These are phyloP conservation scores for Coendou prehensilis DNA, from an alignment of 2,797 vertebrate genomes.

Conservation along the genomic window DNA sequence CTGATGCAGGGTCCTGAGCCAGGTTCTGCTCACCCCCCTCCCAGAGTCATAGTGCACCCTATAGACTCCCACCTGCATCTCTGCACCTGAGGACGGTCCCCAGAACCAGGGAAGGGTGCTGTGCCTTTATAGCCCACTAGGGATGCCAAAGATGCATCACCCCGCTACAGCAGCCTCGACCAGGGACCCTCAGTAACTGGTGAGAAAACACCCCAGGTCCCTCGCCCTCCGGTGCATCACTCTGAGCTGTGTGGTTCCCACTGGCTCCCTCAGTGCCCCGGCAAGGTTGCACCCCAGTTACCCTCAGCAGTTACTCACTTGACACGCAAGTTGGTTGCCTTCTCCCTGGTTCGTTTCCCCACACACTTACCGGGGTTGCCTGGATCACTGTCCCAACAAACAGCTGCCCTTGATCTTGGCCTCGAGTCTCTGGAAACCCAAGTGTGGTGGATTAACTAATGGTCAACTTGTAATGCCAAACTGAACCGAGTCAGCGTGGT, in stretches of 20 bases:
- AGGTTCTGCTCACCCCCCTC: neutral
- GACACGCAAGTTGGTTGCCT: neutral
- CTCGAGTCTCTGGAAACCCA: neutral
- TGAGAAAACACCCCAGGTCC: neutral
- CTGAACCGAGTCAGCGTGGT: neutral
- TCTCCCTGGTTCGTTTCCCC: too few species aligned
- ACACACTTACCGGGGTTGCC: neutral
- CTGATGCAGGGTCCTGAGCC: neutral
- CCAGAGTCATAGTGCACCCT: neutral
- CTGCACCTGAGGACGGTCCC: neutral
- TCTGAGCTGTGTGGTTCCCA: neutral
- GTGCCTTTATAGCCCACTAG: neutral
- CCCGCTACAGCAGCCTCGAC: too few species aligned
- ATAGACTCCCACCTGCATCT: neutral
- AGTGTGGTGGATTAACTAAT: neutral
- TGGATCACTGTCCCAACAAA: neutral
- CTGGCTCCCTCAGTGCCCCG: neutral
- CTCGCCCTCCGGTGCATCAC: fast-evolving
- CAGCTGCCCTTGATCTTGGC: neutral
- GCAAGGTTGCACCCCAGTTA: too few species aligned
- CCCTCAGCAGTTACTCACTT: fast-evolving
- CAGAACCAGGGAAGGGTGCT: neutral
- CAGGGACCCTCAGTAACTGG: neutral
- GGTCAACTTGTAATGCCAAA: neutral
- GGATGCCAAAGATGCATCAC: neutral